Evolutionary conservation across 2,113 vertebrate genomes (phyloP), one percentile per base, ranked within the genome.

Genomic region (Callipepla squamata): DNA sequence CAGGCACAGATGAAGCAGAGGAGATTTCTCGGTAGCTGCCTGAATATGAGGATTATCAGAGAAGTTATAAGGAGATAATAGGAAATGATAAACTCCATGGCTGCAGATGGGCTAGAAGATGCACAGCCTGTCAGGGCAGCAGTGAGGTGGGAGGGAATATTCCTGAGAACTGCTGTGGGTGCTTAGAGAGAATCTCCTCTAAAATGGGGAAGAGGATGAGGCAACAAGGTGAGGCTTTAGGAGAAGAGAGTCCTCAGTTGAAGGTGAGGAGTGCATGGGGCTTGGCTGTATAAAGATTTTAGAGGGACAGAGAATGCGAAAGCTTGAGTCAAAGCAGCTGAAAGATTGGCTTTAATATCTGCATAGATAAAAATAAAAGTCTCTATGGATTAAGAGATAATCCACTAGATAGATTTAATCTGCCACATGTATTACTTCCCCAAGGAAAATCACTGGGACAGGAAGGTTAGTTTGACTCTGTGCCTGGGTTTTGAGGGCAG

Each of bases 321-420:
- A 86, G 86, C 57, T 88, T 81, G 69, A 85, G 70, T 91, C 66
- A 85, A 87, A 93, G 87, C 91, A 90, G 65, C 73, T 85, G 89
- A 91, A 95, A 87, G 72, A 81, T 63, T 80, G 34, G 32, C 76
- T 92, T 94, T 91, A 81, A 73, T 95, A 81, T 80, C 87, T 91
- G 66, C 83, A 93, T 95, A 93, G 86, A 93, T 92, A 80, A 90
- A 93, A 94, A 77, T 78, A 45, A 80, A 96, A 89, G 23, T 72
- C 87, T 67, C 18, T 73, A 22, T 72, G 82, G 94, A 96, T 96
- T 94, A 93, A 83, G 69, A 90, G 87, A 73, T 96, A 94, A 94
- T 95, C 87, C 69, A 42, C 47, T 72, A 61, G 91, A 90, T 78
- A 92, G 76, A 90, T 93, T 91, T 96, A 93, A 94, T 95, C 86